These are phyloP conservation scores for Amia ocellicauda DNA, from an alignment of 2,113 vertebrate species.

Conservation along the genomic window DNA sequence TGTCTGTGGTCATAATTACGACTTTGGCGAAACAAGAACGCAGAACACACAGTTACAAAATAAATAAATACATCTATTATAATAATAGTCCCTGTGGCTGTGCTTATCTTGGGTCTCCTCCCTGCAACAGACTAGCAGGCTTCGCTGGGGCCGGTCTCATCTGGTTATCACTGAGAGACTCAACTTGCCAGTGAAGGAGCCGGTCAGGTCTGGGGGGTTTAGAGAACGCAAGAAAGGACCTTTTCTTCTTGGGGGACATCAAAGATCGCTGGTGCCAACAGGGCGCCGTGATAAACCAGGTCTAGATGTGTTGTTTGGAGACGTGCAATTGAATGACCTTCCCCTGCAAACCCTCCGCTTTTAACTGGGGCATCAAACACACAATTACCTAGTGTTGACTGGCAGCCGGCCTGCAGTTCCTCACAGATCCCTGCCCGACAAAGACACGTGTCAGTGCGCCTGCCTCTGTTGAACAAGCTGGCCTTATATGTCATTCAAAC, in stretches of 20 bases:
- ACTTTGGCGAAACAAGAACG: slow-evolving; percentile 39
- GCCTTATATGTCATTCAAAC: no score
- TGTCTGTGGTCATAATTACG: slow-evolving; percentile 44
- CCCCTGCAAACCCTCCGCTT: background rate
- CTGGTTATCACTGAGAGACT: no score
- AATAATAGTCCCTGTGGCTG: no score
- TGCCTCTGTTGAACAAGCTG: no score
- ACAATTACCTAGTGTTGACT: slow-evolving; percentile 5
- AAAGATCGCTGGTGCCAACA: slow-evolving; percentile 4
- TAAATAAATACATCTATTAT: slow-evolving; percentile 26
- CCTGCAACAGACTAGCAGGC: no score
- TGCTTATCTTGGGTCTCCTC: no score
- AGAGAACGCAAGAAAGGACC: background rate
- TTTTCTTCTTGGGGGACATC: slow-evolving; percentile 3
- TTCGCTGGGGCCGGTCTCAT: no score
- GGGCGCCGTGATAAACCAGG: slow-evolving; percentile 13
- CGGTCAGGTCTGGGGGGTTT: background rate
- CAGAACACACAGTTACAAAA: slow-evolving; percentile 43
- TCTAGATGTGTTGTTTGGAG: background rate
- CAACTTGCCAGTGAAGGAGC: slow-evolving; percentile 7
- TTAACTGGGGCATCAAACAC: slow-evolving; percentile 10
- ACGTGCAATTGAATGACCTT: background rate
- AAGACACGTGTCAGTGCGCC: no score
- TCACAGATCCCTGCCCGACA: background rate
- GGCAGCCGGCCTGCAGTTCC: background rate